phyloP scores from a whole-genome alignment of 2,888 invertebrate genomes.

The Catocala fraxini region DNA sequence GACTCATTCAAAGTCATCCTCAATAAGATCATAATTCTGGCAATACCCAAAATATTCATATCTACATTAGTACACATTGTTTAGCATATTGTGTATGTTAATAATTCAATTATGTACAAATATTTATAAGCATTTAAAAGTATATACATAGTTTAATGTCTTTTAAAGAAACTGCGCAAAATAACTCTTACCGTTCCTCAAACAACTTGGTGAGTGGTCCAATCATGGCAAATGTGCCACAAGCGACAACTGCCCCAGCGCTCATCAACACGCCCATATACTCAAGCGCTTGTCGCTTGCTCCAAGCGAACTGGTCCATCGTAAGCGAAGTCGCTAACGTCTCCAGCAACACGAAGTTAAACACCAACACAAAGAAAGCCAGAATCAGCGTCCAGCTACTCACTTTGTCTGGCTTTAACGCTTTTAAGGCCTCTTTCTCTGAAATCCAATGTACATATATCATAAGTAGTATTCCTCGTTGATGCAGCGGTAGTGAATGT shows the following conservation, averaged over 20 bases:
- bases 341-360: constrained; percentile 96
- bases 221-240: constrained; percentile 91
- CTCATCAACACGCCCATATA: constrained; percentile 95
- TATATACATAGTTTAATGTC: too few relatives aligned
- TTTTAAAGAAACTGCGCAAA: too few relatives aligned
- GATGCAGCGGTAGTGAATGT: too few relatives aligned
- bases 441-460: constrained; percentile 50
- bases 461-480: too few relatives aligned
- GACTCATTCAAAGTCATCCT: too few relatives aligned
- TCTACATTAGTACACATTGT: too few relatives aligned
- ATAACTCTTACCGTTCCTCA: constrained; percentile 88
- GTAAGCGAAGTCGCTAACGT: constrained; percentile 94
- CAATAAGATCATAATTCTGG: too few relatives aligned
- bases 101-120: too few relatives aligned
- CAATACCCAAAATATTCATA: too few relatives aligned
- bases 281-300: constrained; percentile 91
- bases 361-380: constrained; percentile 94
- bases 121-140: too few relatives aligned
- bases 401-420: constrained; percentile 90
- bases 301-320: constrained; percentile 97
- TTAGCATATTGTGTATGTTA: too few relatives aligned
- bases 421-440: constrained; percentile 92
- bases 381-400: constrained; percentile 93
- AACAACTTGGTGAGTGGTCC: constrained; percentile 91
- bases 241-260: constrained; percentile 92